Base-by-base conservation (phyloP, 2,113 vertebrate species). In the Cynopterus brachyotis region DNA sequence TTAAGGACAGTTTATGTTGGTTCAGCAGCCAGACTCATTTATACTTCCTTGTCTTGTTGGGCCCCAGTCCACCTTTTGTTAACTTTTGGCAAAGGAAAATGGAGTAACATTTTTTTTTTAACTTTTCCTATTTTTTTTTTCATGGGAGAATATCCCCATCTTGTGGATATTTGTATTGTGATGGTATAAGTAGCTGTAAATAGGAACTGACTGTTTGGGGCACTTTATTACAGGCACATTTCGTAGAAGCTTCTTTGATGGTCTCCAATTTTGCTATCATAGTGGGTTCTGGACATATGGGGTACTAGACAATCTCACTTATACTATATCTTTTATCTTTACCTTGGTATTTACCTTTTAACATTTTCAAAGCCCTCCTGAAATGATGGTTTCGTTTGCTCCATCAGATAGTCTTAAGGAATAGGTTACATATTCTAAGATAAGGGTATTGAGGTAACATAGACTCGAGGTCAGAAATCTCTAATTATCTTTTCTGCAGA, bases 141-240 rank as follows among this genome's bases (percentile, higher is more conserved):
- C n/a, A 17, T 89, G n/a, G 73, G 69, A 94, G 81, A 90, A 47
- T 57, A 50, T 94, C 88, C 26, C 80, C 88, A 81, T 88, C 94
- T 97, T 95, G 85, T 93, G 94, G 81, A 47, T 96, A 30, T 90
- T 89, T 94, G 45, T 50, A 11, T 88, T 57, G 57, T 30, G 30
- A 66, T 91, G 67, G 79, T 32, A 55, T 72, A 55, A 45, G 0
- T 7, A 47, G 47, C 11, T 55, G 4, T 37, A 62, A 82, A 19
- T 57, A 42, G 75, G 79, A 47, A 70, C 40, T 80, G 8, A 24
- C 62, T 24, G 40, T 20, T 4, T n/a, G 45, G 60, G 24, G 28
- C 26, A 22, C 9, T 42, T 82, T 15, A 64, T 76, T 19, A 0
- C 3, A 20, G 24, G 37, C 24, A 6, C 28, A 0, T 9, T 50